phyloP scores from a whole-genome alignment of 2,113 vertebrate genomes.

The Anarrhichthys ocellatus region DNA sequence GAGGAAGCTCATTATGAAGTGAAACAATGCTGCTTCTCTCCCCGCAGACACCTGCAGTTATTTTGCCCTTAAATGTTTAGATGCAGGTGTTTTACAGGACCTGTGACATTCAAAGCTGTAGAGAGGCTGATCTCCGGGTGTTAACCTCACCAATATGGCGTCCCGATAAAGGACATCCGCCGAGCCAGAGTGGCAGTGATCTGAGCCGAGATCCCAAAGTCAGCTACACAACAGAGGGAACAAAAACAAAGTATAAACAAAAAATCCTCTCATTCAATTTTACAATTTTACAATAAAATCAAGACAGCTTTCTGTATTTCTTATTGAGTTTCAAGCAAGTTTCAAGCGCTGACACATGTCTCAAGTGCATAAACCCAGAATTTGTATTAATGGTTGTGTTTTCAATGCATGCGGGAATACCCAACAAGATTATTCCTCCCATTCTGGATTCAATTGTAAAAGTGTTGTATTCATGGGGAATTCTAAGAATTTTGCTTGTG shows the following conservation, averaged over 20 bases:
- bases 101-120: neutral
- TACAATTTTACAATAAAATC: neutral
- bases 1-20: neutral
- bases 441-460: neutral
- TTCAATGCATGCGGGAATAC: neutral
- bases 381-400: neutral
- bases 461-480: neutral
- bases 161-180: slow-evolving; percentile 93
- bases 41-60: neutral
- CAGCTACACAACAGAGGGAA: slow-evolving; percentile 79
- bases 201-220: slow-evolving; percentile 94
- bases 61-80: neutral
- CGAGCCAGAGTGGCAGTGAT: slow-evolving; percentile 92
- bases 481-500: neutral
- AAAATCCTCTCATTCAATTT: neutral
- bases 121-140: neutral
- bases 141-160: slow-evolving; percentile 90
- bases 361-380: neutral
- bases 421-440: too few relatives aligned
- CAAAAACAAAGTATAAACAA: neutral
- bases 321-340: neutral
- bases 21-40: neutral
- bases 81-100: neutral
- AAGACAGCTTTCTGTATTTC: neutral
- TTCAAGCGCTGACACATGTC: neutral